Evolutionary conservation across 2,797 vertebrate genomes (phyloP).

Genomic region (Chaenodraco wilsoni): DNA sequence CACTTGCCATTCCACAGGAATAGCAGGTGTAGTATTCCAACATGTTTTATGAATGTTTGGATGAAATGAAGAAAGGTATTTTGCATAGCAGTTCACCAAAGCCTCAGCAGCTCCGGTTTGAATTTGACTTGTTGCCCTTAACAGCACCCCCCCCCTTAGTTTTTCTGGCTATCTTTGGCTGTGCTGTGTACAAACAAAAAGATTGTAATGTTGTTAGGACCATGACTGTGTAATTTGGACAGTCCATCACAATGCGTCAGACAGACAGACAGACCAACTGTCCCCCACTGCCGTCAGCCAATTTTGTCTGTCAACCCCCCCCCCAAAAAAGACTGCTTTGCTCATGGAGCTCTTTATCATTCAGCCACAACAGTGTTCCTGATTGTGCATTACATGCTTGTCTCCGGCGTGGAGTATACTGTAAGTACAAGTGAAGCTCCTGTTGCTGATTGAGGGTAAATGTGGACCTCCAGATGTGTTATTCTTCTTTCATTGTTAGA

Average conservation of each 20-base stretch:
- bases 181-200: too few species aligned
- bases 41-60: not conserved
- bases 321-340: conserved; percentile 3
- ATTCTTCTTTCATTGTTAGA: conserved; percentile 62
- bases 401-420: not conserved
- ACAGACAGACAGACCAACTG: not conserved
- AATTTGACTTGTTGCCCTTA: too few species aligned
- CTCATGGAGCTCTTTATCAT: conserved; percentile 9
- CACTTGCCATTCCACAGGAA: not conserved
- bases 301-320: not conserved
- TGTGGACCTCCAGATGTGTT: conserved; percentile 61
- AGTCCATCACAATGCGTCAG: too few species aligned
- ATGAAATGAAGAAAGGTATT: not conserved
- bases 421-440: conserved; percentile 12
- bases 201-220: too few species aligned
- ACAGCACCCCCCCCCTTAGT: too few species aligned
- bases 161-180: too few species aligned
- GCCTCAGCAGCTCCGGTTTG: too few species aligned
- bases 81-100: not conserved
- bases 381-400: conserved; percentile 15
- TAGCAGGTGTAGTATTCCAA: not conserved
- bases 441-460: conserved; percentile 33
- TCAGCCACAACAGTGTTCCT: not conserved
- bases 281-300: not conserved
- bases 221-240: too few species aligned